Conservation (phyloP, 2,113 vertebrate species). For the Callithrix jacchus region DNA sequence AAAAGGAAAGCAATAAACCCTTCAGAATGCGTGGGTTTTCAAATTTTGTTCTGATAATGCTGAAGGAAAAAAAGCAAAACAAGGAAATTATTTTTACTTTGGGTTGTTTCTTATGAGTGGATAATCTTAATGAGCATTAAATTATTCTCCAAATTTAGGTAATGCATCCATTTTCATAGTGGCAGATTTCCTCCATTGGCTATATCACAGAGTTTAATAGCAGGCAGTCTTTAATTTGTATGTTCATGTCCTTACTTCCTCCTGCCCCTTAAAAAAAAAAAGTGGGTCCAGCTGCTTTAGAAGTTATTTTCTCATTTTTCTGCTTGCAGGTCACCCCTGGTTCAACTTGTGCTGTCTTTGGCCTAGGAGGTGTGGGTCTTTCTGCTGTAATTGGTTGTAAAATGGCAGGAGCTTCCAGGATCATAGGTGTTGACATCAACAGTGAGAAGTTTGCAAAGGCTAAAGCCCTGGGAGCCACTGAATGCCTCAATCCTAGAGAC, state of each 20-base stretch:
- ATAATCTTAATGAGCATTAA: background rate
- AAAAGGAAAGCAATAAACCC: background rate
- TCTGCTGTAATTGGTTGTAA: constrained; percentile 93
- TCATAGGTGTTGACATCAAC: constrained; percentile 91
- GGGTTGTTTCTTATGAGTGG: background rate
- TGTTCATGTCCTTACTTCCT: background rate
- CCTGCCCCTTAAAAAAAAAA: background rate
- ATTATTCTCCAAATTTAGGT: background rate
- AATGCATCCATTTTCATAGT: background rate
- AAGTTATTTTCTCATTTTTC: background rate
- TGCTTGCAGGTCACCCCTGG: constrained; percentile 86
- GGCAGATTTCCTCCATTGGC: background rate
- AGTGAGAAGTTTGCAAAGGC: constrained; percentile 86
- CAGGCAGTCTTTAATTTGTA: background rate
- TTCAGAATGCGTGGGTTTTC: background rate
- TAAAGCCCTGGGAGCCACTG: constrained; percentile 86
- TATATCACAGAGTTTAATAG: background rate
- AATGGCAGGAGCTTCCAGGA: constrained; percentile 89
- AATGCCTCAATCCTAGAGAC: constrained; percentile 88
- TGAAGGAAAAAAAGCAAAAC: background rate
- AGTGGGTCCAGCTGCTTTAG: background rate
- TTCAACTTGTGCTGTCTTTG: constrained; percentile 89
- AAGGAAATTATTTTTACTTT: background rate
- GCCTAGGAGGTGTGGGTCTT: constrained; percentile 90
- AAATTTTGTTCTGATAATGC: background rate